Evolutionary conservation across 2,888 invertebrate species (phyloP), one percentile per base, ranked within the genome.

Genomic region (Sphaerophoria taeniata): DNA sequence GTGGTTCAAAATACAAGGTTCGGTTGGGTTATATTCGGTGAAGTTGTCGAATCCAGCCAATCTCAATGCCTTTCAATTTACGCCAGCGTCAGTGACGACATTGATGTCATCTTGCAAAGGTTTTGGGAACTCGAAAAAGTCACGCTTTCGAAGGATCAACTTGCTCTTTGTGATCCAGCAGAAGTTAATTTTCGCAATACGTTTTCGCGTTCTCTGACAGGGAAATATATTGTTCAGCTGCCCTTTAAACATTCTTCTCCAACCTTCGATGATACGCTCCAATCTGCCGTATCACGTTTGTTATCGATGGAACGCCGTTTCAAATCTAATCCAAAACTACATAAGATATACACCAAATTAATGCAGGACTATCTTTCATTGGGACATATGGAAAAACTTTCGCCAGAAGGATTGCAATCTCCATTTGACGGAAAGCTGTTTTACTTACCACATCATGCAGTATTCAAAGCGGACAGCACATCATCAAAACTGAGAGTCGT

Each of bases 211-310:
- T 34, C 72, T 7, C 14, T 65, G 4, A 49, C 51, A 51, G 65
- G 65, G 0, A 79, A 79, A 72, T 78, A 72, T 53, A 49, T 78
- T 56, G 65, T 72, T 7, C 31, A 58, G 11, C 39, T 72, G 11
- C 67, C 65, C 9, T 72, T 72, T 3, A 78, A 78, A 61, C 6
- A 36, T 3, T 9, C 61, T 5, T 6, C 58, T 6, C 55, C 61
- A 11, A 33, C 43, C 3, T 78, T 77, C 33, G 55, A 39, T 34
- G 24, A 82, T 45, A 82, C 76, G 36, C 39, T 63, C 4, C 33
- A 24, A 12, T 69, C 72, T 16, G 69, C 69, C 3, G 14, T 47
- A 6, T 45, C n/a, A 11, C 65, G 55, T 4, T 55, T 55, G n/a
- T 14, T n/a, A n/a, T n/a, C n/a, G n/a, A n/a, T n/a, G 3, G 75